Conservation (phyloP, 1,140 invertebrate genomes). For the Sarcophaga peregrina region DNA sequence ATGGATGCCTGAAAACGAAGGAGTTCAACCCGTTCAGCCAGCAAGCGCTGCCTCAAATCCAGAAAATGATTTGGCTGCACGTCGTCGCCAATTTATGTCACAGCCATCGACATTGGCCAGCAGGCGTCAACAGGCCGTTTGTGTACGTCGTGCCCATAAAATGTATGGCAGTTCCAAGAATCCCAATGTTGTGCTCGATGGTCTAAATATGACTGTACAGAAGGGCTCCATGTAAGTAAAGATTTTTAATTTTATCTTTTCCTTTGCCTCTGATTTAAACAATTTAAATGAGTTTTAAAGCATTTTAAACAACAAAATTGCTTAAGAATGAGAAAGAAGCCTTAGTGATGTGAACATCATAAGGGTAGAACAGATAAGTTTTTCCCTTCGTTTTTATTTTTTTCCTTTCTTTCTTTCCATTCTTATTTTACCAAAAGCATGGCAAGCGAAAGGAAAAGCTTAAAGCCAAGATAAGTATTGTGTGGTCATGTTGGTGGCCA, state of each 20-base stretch:
- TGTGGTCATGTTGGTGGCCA: background rate
- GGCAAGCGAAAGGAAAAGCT: background rate
- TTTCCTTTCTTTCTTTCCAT: no score
- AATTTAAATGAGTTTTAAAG: background rate
- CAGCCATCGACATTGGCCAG: conserved; percentile 80
- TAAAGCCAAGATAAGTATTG: background rate
- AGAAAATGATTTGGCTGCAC: conserved; percentile 61
- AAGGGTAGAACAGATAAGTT: no score
- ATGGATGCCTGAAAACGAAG: conserved; percentile 64
- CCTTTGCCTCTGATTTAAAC: conserved; percentile 6
- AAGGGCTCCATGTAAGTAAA: conserved; percentile 89
- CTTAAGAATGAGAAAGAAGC: background rate
- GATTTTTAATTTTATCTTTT: background rate
- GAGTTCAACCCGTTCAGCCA: conserved; percentile 53
- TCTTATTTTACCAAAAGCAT: background rate
- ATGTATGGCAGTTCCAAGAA: conserved; percentile 85
- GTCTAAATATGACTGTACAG: conserved; percentile 89
- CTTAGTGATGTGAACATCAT: background rate
- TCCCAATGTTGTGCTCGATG: conserved; percentile 86
- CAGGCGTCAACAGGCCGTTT: conserved; percentile 81
- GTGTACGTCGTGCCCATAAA: conserved; percentile 84
- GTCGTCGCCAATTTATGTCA: conserved; percentile 68
- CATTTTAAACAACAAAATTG: background rate
- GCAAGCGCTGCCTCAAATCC: conserved; percentile 49
- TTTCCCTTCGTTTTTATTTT: no score